phyloP scores from a whole-genome alignment of 37 sponge, comb jelly and placozoan genomes.

The Cliona cf. orientalis region DNA sequence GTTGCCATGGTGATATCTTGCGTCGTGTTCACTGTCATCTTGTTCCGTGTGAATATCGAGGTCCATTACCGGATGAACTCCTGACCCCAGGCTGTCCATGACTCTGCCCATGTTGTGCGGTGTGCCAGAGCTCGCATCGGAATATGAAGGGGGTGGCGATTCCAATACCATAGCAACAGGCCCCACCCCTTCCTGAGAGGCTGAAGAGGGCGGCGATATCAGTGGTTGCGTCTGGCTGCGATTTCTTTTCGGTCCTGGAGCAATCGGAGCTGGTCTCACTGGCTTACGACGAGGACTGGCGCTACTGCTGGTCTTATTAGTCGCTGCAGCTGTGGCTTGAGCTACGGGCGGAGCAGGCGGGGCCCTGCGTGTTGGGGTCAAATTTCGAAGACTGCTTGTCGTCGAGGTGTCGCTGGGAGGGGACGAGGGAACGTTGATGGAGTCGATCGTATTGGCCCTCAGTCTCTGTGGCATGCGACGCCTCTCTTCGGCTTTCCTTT shows the following conservation, averaged over 20 bases:
- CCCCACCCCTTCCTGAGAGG: not conserved
- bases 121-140: not conserved
- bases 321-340: not conserved
- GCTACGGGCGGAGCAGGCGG: conserved; percentile 9
- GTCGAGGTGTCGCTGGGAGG: not conserved
- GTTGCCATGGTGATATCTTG: not conserved
- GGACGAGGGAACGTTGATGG: not conserved
- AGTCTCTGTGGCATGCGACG: not conserved
- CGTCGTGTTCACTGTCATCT: not conserved
- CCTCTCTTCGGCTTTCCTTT: not conserved
- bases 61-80: conserved; percentile 5
- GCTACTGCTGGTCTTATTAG: not conserved
- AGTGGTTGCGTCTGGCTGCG: not conserved
- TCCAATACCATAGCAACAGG: not conserved
- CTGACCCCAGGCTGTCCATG: conserved; percentile 2
- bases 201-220: not conserved
- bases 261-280: conserved; percentile 40
- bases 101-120: not conserved
- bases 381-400: no score
- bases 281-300: conserved; percentile 21
- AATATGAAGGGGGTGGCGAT: conserved; percentile 6
- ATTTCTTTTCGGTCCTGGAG: conserved; percentile 3
- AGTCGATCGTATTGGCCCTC: not conserved
- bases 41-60: conserved; percentile 21
- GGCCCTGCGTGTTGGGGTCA: conserved; percentile 7